Evolutionary conservation across 2,888 invertebrate genomes (phyloP), one percentile per base, ranked within the genome.

Genomic region (Linnaemya tessellans): DNA sequence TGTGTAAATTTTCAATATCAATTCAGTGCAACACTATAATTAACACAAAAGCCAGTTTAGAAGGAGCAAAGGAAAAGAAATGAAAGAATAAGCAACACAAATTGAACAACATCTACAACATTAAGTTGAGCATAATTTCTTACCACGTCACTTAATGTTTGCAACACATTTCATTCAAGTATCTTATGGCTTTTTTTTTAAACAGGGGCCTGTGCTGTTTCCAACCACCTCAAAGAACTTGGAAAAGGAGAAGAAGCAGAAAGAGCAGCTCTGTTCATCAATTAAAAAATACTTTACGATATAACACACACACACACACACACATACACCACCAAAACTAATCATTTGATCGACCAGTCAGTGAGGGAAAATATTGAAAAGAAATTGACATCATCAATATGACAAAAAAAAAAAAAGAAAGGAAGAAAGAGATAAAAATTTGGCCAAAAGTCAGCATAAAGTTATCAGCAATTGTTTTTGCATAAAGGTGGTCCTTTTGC

Each of bases 201-300:
- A 25, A 13, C n/a, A 41, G 8, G 5, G 18, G 15, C 60, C 11
- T 22, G 11, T 46, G 11, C 20, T 22, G 20, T 20, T 62, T n/a
- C 35, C 20, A 20, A 41, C 22, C 22, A 30, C n/a, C 11, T 30
- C 10, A 22, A 51, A 35, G 13, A 58, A 43, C 15, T 49, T 15
- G 8, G 38, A 65, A 70, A 30, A 67, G 11, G 22, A 79, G 56
- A 35, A 70, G 67, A 68, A 78, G 5, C 3, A 30, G 30, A 30
- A 30, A 30, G 30, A 30, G 62, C 60, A 77, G 84, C 77, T 64
- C 62, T 62, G 62, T 78, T 62, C 64, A 86, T 84, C 87, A 87
- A 86, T 86, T 86, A 87, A 84, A 87, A 86, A 81, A 80, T 87
- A 84, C 83, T 87, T 87, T 86, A 83, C 49, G 84, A 86, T 86